A percentile compares a stretch with the other conserved stretches of the same genome.
phyloP scores from a whole-genome alignment of 2,888 invertebrate genomes.

The Tricholauxania praeusta region DNA sequence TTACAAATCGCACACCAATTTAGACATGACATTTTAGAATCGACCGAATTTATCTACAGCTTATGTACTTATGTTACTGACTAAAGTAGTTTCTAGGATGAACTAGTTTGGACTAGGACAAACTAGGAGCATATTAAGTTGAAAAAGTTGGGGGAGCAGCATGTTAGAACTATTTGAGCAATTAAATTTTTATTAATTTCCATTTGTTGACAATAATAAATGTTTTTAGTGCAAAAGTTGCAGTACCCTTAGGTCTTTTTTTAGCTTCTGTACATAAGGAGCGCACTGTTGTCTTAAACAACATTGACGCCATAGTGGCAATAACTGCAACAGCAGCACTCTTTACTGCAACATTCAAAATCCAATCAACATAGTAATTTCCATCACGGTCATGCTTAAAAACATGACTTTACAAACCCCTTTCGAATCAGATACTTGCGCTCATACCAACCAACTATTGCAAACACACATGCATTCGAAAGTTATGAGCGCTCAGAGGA shows the following conservation, averaged over 20 bases:
- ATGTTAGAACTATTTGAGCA: too few relatives aligned
- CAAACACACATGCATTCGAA: neutral
- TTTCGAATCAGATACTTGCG: neutral
- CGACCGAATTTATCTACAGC: too few relatives aligned
- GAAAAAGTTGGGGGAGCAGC: too few relatives aligned
- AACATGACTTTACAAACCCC: constrained; percentile 32
- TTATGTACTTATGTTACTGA: too few relatives aligned
- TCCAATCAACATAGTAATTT: constrained; percentile 53
- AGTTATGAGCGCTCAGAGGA: constrained; percentile 11
- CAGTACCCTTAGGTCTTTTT: neutral
- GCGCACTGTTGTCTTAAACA: neutral
- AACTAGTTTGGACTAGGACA: too few relatives aligned
- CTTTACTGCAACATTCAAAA: constrained; percentile 37
- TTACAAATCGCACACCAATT: too few relatives aligned
- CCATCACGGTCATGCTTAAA: constrained; percentile 47
- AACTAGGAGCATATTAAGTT: too few relatives aligned
- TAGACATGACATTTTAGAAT: too few relatives aligned
- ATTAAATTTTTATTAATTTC: too few relatives aligned
- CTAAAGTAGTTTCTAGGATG: too few relatives aligned
- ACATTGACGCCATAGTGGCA: neutral
- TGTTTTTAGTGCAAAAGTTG: neutral
- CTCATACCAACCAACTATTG: neutral
- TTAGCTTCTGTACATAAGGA: neutral
- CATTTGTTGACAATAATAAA: constrained; percentile 44
- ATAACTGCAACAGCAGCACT: neutral